Evolutionary conservation across 2,797 vertebrate species (phyloP), one percentile per base, ranked within the genome.

Genomic region (Pipistrellus pygmaeus): DNA sequence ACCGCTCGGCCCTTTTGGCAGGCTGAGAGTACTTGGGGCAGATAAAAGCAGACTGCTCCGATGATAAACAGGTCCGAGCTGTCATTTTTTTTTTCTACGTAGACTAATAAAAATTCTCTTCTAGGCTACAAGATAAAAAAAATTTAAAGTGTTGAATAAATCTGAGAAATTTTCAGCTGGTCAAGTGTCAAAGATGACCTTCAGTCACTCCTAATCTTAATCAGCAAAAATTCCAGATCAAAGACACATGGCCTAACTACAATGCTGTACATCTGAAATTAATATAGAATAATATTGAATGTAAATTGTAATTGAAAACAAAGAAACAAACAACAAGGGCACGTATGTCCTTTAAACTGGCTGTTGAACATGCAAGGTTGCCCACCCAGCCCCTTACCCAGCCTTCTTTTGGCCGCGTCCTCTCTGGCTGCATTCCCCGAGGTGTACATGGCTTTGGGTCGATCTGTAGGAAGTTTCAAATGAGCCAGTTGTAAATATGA

Each of bases 391-490:
- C 95, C 88, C 99, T 99, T 99, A 99, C 99, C 99, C 99, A 99
- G 98, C 99, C 99, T 96, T 99, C 99, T 98, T 99, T 99, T 75
- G 99, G 98, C 97, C 99, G 98, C 91, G 99, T 98, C 98, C 99
- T 99, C 98, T 99, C 99, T 35, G 99, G 99, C 95, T 99, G 99
- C 99, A 99, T 99, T 98, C 99, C 99, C 97, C 99, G 98, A 93
- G 99, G 99, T 88, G 99, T 99, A 97, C 99, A 99, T 97, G 99
- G 99, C 99, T 99, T 99, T 96, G 99, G 99, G 98, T 99, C 99
- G 97, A 99, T 99, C 99, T 99, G 98, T 46, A 96, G 97, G 72
- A 97, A 98, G 77, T 89, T 85, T 83, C 96, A 97, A 75, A 91
- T 9, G 60, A 96, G 96, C 91, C 93, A 91, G 83, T 69, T 30